phyloP scores from a whole-genome alignment of 1,140 invertebrate species.

The Drosophila parabipectinata region DNA sequence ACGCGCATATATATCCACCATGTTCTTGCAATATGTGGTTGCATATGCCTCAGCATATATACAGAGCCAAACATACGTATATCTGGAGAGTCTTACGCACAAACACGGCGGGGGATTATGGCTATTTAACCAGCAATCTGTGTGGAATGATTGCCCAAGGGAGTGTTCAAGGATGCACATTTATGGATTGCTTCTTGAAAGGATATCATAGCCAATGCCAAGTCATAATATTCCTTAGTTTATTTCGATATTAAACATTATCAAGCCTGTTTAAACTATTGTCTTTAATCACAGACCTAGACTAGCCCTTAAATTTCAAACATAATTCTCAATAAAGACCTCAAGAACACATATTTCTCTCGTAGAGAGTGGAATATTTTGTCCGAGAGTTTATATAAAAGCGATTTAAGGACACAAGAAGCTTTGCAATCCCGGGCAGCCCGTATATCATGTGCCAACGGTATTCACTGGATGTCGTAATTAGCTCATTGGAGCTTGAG shows the following conservation, averaged over 20 bases:
- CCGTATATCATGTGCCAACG: constrained; percentile 40
- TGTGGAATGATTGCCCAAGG: constrained; percentile 26
- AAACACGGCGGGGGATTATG: constrained; percentile 25
- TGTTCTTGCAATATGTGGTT: constrained; percentile 45
- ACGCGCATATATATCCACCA: constrained; percentile 18
- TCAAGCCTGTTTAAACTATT: too few relatives aligned
- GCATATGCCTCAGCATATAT: constrained; percentile 5
- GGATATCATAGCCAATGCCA: too few relatives aligned
- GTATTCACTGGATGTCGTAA: constrained; percentile 49
- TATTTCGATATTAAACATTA: too few relatives aligned
- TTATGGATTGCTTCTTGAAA: neutral
- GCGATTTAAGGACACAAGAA: constrained; percentile 32
- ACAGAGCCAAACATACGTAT: neutral
- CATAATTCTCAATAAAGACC: neutral
- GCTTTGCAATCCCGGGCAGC: constrained; percentile 9
- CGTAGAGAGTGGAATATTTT: constrained; percentile 20
- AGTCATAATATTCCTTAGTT: too few relatives aligned
- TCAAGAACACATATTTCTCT: neutral
- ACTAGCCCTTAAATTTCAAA: neutral
- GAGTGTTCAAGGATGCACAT: constrained; percentile 9
- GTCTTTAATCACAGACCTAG: too few relatives aligned
- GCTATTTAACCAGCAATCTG: constrained; percentile 37
- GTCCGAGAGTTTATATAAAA: constrained; percentile 37
- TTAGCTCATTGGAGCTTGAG: constrained; percentile 45
- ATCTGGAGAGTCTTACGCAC: neutral